These are phyloP conservation scores for Chloropsis cyanopogon DNA, from an alignment of 2,113 vertebrate species.

Conservation along the genomic window DNA sequence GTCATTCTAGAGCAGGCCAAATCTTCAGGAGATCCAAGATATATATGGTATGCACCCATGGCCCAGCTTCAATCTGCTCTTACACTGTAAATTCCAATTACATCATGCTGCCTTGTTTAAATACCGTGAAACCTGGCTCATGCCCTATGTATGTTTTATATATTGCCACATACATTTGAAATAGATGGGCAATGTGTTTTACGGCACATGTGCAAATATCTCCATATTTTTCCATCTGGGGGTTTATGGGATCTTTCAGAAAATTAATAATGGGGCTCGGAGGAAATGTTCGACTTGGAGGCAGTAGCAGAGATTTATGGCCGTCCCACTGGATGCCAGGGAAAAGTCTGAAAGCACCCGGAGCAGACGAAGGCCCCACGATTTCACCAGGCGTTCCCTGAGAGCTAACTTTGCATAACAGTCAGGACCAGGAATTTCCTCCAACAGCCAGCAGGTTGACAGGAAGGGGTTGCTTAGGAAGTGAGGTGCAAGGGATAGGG, in stretches of 20 bases:
- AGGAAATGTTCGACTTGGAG: conserved; percentile 59
- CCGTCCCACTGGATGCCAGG: not conserved
- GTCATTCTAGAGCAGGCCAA: conserved; percentile 17
- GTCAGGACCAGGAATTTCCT: not conserved
- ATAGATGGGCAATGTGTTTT: conserved; percentile 49
- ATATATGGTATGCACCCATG: conserved; percentile 1
- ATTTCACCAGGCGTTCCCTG: not conserved
- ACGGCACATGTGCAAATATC: conserved; percentile 55
- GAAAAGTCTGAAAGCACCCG: conserved; percentile 1
- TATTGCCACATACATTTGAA: conserved; percentile 64
- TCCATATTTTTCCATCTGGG: conserved; percentile 57
- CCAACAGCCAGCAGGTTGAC: not conserved
- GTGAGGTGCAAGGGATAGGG: not conserved
- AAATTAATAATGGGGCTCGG: conserved; percentile 59
- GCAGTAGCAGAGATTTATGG: conserved; percentile 36
- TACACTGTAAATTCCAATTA: conserved; percentile 64
- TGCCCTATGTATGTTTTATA: conserved; percentile 49
- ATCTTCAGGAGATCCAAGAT: conserved; percentile 52
- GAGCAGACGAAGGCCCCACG: not conserved
- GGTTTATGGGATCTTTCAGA: conserved; percentile 60
- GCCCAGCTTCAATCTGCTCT: conserved; percentile 33
- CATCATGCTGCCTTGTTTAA: conserved; percentile 59
- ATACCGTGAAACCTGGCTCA: conserved; percentile 53
- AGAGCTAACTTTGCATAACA: not conserved
- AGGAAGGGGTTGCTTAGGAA: not conserved